These are phyloP conservation scores for Deroplatys truncata DNA, from an alignment of 2,888 invertebrate species.

Conservation along the genomic window DNA sequence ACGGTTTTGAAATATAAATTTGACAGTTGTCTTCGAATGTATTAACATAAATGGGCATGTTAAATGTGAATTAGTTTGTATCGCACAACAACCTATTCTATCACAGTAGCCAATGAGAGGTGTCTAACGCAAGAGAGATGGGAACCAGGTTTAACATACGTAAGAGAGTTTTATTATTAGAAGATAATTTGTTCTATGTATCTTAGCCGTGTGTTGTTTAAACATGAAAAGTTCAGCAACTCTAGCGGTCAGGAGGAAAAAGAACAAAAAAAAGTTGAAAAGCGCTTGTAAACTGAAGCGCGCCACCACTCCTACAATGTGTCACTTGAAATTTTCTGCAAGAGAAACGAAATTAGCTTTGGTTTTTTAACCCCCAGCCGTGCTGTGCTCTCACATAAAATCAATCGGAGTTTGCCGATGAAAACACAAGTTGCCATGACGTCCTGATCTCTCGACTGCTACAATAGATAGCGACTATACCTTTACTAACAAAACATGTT, in stretches of 20 bases:
- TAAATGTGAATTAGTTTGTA: too few species aligned
- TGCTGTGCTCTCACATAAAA: not conserved
- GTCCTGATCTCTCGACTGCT: not conserved
- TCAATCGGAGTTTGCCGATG: not conserved
- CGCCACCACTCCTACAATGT: not conserved
- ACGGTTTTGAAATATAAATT: too few species aligned
- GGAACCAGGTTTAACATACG: too few species aligned
- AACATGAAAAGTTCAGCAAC: not conserved
- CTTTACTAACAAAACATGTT: conserved; percentile 15
- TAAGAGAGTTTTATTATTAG: too few species aligned
- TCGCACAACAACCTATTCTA: too few species aligned
- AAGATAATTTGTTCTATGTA: too few species aligned
- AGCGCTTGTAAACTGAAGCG: not conserved
- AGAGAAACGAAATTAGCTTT: conserved; percentile 1
- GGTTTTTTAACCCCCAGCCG: not conserved
- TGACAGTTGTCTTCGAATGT: too few species aligned
- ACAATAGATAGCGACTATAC: conserved; percentile 10
- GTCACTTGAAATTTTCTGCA: conserved; percentile 6
- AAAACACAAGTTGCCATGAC: not conserved
- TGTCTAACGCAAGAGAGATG: too few species aligned
- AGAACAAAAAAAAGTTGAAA: not conserved
- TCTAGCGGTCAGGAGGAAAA: not conserved
- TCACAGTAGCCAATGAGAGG: too few species aligned
- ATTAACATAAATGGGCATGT: too few species aligned
- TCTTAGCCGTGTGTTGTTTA: not conserved